phyloP scores from a whole-genome alignment of 2,113 vertebrate genomes.

The Ciconia boyciana region DNA sequence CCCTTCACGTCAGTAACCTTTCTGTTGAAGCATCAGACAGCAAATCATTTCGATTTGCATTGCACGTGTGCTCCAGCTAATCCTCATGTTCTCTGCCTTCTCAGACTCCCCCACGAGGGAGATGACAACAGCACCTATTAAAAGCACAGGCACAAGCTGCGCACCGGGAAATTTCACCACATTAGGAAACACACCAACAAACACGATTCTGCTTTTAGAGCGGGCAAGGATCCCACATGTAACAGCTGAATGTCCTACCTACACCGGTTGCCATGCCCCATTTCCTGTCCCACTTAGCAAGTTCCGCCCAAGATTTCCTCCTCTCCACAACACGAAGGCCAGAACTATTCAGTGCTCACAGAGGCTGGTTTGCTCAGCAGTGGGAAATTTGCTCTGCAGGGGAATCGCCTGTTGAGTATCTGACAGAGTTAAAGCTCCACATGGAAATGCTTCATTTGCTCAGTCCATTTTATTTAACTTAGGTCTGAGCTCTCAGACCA shows the following conservation, averaged over 20 bases:
- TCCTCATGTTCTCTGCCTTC: neutral
- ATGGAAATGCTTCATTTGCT: fast-evolving
- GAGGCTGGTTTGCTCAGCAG: neutral
- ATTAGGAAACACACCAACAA: neutral
- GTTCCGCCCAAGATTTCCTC: neutral
- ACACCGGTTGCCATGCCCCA: fast-evolving
- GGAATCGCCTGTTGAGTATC: fast-evolving
- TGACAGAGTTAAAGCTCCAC: neutral
- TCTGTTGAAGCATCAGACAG: neutral
- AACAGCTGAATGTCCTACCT: neutral
- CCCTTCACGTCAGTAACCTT: neutral
- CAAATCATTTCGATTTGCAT: neutral
- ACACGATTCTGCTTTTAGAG: neutral
- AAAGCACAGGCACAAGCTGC: neutral
- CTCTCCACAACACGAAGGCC: neutral
- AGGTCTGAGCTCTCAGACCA: neutral
- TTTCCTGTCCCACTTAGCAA: neutral
- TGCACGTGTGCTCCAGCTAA: neutral
- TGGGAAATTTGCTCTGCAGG: neutral
- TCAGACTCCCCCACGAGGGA: neutral
- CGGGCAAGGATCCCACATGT: neutral
- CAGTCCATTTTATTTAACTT: neutral
- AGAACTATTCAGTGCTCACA: fast-evolving
- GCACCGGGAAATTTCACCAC: neutral
- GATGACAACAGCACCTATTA: neutral